Conservation (phyloP, 2,113 vertebrate species). For the Anolis carolinensis region DNA sequence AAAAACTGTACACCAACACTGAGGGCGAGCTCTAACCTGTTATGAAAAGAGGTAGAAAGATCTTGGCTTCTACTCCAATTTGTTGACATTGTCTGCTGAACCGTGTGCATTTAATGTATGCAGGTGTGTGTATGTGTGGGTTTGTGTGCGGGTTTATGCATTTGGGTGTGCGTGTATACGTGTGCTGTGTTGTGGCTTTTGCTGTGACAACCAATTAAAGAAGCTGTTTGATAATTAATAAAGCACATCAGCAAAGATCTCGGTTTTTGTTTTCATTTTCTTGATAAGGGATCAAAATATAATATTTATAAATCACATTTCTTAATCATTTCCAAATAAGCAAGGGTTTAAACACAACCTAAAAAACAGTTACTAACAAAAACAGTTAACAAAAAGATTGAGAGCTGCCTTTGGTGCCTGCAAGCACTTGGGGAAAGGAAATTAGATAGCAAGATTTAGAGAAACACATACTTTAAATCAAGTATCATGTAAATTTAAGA, state of each 20-base stretch:
- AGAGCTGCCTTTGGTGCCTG: slow-evolving; percentile 39
- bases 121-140: slow-evolving; percentile 64
- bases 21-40: slow-evolving; percentile 85
- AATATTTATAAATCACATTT: slow-evolving; percentile 45
- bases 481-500: slow-evolving; percentile 52
- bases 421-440: neutral
- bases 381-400: slow-evolving; percentile 41
- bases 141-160: slow-evolving; percentile 57
- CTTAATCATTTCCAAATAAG: neutral
- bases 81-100: slow-evolving; percentile 78
- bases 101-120: slow-evolving; percentile 71
- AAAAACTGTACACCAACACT: slow-evolving; percentile 87
- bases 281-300: slow-evolving; percentile 43
- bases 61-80: slow-evolving; percentile 82
- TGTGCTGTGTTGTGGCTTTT: slow-evolving; percentile 74
- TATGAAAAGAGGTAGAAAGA: slow-evolving; percentile 87
- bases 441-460: slow-evolving; percentile 44
- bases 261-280: slow-evolving; percentile 69
- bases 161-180: slow-evolving; percentile 61
- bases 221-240: slow-evolving; percentile 66
- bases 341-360: slow-evolving; percentile 32
- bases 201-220: slow-evolving; percentile 74
- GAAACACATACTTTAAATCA: slow-evolving; percentile 11
- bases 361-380: slow-evolving; percentile 14
- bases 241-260: slow-evolving; percentile 72